phyloP scores from a whole-genome alignment of 2,113 vertebrate species.

The Miniopterus natalensis region DNA sequence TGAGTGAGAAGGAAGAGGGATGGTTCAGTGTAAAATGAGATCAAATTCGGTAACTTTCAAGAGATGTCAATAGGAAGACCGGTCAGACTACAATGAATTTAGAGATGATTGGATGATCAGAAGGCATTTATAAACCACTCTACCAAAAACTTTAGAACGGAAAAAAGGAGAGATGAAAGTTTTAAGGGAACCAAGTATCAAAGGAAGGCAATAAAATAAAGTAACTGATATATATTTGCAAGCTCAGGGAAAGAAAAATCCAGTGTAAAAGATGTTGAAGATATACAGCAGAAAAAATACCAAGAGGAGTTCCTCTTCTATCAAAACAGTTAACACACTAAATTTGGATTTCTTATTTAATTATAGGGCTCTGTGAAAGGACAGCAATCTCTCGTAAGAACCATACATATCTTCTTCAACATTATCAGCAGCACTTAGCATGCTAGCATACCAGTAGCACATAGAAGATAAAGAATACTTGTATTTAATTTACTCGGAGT shows the following conservation, averaged over 20 bases:
- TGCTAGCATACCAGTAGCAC: not conserved
- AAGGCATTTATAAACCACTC: not conserved
- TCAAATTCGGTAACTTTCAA: slow-evolving; percentile 39
- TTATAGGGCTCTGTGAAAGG: not conserved
- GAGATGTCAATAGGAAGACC: not conserved
- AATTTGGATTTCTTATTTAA: not conserved
- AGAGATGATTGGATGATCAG: not conserved
- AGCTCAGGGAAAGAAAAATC: slow-evolving; percentile 27
- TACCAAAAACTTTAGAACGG: not conserved
- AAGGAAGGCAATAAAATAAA: not conserved
- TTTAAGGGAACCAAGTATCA: not conserved
- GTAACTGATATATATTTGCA: not conserved
- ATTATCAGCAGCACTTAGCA: not conserved
- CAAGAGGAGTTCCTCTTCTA: not conserved
- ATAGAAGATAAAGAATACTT: not conserved
- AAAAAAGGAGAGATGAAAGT: not conserved
- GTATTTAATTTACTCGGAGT: not conserved
- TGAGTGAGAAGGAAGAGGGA: not conserved
- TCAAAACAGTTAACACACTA: not conserved
- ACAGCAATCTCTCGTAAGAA: not conserved
- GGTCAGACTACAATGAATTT: not conserved
- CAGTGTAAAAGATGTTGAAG: not conserved
- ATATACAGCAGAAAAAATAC: not conserved
- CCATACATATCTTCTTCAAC: not conserved
- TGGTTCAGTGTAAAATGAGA: not conserved